Evolutionary conservation across 2,113 vertebrate genomes (phyloP).

Genomic region (Chaetodon trifascialis): DNA sequence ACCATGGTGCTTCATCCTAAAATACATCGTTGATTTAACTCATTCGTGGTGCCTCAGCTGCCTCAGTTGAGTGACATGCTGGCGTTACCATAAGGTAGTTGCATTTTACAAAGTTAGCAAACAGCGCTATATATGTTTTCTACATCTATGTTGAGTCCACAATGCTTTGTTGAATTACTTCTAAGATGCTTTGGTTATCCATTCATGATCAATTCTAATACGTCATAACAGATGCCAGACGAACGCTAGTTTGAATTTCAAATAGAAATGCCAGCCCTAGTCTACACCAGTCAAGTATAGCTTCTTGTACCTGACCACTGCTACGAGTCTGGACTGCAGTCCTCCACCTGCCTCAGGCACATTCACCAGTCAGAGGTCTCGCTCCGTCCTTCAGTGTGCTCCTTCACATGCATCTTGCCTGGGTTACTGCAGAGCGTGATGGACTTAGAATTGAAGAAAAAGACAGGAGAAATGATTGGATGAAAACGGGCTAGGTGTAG

Average conservation of each 20-base stretch:
- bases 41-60: not conserved
- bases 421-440: slow-evolving; percentile 39
- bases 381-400: slow-evolving; percentile 13
- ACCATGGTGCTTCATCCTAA: not conserved
- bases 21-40: not conserved
- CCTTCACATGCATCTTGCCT: slow-evolving; percentile 21
- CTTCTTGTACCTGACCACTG: slow-evolving; percentile 15
- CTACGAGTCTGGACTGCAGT: slow-evolving; percentile 25
- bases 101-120: slow-evolving; percentile 5
- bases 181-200: slow-evolving; percentile 8
- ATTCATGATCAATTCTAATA: slow-evolving; percentile 3
- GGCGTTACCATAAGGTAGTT: not conserved
- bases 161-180: slow-evolving; percentile 1
- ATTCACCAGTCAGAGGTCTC: slow-evolving; percentile 36
- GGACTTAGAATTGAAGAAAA: slow-evolving; percentile 43
- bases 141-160: not conserved
- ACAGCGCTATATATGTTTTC: not conserved
- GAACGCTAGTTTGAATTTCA: slow-evolving; percentile 21
- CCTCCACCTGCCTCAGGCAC: slow-evolving; percentile 50
- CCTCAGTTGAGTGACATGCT: not conserved
- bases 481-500: slow-evolving; percentile 51
- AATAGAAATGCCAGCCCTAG: slow-evolving; percentile 6
- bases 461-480: slow-evolving; percentile 45
- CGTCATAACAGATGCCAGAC: not conserved
- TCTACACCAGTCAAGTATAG: slow-evolving; percentile 25